phyloP scores from a whole-genome alignment of 2,113 vertebrate genomes.

The Pachyramphus minor region DNA sequence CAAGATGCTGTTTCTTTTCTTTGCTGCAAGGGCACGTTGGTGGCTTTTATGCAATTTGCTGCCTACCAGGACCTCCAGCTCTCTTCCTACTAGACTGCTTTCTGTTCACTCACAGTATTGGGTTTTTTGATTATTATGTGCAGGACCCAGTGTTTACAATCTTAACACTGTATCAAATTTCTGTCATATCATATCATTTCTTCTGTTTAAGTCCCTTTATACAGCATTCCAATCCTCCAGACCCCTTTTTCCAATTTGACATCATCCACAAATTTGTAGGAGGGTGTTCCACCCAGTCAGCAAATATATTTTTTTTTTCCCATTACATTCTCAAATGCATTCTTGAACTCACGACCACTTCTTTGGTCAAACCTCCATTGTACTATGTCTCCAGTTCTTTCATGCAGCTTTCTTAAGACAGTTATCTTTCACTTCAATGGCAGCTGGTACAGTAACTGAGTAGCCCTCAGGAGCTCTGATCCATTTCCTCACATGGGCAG shows the following conservation, averaged over 20 bases:
- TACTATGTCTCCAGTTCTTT: background rate
- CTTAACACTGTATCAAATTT: background rate
- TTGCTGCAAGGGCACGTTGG: background rate
- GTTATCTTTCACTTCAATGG: background rate
- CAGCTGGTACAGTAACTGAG: background rate
- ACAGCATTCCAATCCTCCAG: background rate
- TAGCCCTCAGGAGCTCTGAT: background rate
- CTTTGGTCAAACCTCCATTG: background rate
- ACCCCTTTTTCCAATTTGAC: background rate
- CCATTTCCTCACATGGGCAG: background rate
- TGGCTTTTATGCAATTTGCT: background rate
- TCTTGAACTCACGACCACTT: background rate
- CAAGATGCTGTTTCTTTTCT: background rate
- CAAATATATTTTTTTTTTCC: background rate
- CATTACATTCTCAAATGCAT: background rate
- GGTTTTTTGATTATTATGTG: background rate
- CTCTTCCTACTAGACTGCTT: background rate
- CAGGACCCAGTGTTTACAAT: background rate
- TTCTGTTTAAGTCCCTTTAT: background rate
- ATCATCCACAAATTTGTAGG: background rate
- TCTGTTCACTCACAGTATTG: background rate
- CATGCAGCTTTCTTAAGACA: background rate
- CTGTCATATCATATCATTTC: background rate
- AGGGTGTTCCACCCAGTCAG: accelerated
- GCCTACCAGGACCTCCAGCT: background rate